Evolutionary conservation across 2,113 vertebrate species (phyloP).

Genomic region (Noturus placidus): DNA sequence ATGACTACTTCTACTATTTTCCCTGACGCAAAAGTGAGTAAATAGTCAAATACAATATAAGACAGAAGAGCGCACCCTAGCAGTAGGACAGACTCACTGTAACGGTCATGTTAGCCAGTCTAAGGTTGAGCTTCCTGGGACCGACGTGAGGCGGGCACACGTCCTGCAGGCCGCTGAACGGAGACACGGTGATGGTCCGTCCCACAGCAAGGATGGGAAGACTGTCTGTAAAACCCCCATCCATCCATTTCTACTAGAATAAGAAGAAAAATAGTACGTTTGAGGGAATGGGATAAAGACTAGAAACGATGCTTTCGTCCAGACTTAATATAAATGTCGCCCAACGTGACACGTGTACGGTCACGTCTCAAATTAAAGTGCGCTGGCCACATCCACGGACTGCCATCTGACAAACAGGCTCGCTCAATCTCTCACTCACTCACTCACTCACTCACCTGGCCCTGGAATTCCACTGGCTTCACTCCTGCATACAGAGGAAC

Average conservation of each 20-base stretch:
- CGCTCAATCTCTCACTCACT: too few species aligned
- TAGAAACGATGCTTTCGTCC: neutral
- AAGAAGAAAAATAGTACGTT: neutral
- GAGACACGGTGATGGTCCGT: conserved; percentile 84
- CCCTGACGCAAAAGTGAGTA: neutral
- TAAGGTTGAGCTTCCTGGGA: conserved; percentile 64
- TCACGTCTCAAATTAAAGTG: conserved; percentile 7
- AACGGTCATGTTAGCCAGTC: conserved; percentile 79
- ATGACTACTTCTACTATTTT: neutral
- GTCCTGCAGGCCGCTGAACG: conserved; percentile 80
- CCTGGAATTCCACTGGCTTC: conserved; percentile 81
- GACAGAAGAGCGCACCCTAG: neutral
- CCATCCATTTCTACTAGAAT: conserved; percentile 80
- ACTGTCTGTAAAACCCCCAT: conserved; percentile 84
- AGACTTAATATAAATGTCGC: conserved; percentile 9
- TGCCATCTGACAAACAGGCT: neutral
- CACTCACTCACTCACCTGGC: conserved; percentile 80
- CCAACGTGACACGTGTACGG: neutral
- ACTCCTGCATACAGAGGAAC: conserved; percentile 85
- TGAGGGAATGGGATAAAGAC: neutral
- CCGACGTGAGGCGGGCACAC: conserved; percentile 80
- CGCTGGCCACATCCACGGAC: neutral
- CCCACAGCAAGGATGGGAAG: conserved; percentile 82
- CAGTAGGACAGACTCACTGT: conserved; percentile 68
- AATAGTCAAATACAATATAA: neutral